Evolutionary conservation across 1,140 invertebrate species (phyloP).

Genomic region (Hyles vespertilio): DNA sequence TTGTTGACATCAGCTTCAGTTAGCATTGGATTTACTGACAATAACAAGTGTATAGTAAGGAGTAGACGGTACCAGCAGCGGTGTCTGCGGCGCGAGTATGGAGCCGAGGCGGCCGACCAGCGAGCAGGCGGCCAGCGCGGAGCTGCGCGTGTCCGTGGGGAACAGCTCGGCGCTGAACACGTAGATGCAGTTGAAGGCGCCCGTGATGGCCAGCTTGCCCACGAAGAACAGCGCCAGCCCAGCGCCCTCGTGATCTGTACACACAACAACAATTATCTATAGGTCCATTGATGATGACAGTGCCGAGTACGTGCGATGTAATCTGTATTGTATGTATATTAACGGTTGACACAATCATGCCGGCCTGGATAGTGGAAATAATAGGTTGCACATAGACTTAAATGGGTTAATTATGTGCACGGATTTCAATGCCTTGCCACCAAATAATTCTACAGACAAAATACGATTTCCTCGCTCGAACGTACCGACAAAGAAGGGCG

Average conservation of each 20-base stretch:
- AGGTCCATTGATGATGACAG: no score
- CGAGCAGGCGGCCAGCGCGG: slow-evolving; percentile 81
- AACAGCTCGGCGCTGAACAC: slow-evolving; percentile 85
- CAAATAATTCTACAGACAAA: no score
- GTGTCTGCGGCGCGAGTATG: slow-evolving; percentile 84
- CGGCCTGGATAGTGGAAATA: no score
- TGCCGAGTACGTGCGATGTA: no score
- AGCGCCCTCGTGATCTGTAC: slow-evolving; percentile 38
- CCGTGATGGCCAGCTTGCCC: slow-evolving; percentile 85
- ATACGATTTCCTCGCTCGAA: background rate
- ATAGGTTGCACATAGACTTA: no score
- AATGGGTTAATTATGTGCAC: no score
- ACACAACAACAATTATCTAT: background rate
- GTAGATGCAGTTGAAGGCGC: slow-evolving; percentile 82
- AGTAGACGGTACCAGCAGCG: slow-evolving; percentile 75
- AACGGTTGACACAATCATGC: no score
- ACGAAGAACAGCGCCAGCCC: slow-evolving; percentile 78
- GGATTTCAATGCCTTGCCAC: no score
- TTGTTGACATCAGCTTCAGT: no score
- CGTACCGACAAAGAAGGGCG: slow-evolving; percentile 59
- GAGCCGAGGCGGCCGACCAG: slow-evolving; percentile 84
- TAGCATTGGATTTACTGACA: background rate
- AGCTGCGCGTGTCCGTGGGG: slow-evolving; percentile 81
- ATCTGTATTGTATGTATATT: no score
- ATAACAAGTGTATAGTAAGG: no score